Percentiles rank a stretch among this genome's conserved stretches.
Conservation (phyloP, 2,888 invertebrate species). For the Brenthis ino region DNA sequence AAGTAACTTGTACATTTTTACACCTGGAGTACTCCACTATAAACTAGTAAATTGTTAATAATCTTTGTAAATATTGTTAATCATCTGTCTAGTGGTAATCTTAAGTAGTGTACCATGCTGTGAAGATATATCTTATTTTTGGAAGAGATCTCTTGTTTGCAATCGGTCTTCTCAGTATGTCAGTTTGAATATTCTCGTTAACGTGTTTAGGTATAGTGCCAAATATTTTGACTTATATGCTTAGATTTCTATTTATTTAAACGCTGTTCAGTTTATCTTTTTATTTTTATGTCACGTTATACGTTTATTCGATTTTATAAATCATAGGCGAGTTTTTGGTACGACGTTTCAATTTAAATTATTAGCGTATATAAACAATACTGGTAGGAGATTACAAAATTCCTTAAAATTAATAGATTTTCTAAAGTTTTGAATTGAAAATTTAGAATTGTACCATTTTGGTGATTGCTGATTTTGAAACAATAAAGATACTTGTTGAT, state of each 20-base stretch:
- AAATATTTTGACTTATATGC: conserved; percentile 61
- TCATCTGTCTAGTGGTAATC: conserved; percentile 65
- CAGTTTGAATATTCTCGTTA: conserved; percentile 53
- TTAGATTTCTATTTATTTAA: conserved; percentile 35
- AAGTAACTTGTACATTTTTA: conserved; percentile 29
- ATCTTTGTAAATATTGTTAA: conserved; percentile 76
- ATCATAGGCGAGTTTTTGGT: conserved; percentile 14
- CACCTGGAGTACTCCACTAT: conserved; percentile 38
- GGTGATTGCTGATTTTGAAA: conserved; percentile 24
- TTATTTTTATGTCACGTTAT: conserved; percentile 16
- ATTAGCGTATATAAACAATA: conserved; percentile 23
- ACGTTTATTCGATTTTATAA: conserved; percentile 13
- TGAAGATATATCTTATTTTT: conserved; percentile 63
- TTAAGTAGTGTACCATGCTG: conserved; percentile 57
- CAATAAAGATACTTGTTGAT: conserved; percentile 24
- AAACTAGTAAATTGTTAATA: conserved; percentile 62
- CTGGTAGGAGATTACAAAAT: conserved; percentile 24
- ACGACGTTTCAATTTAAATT: conserved; percentile 22
- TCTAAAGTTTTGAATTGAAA: not conserved
- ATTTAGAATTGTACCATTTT: conserved; percentile 17
- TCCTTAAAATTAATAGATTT: conserved; percentile 6
- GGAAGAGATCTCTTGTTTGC: conserved; percentile 45
- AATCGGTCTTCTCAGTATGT: conserved; percentile 50
- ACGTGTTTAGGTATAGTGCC: conserved; percentile 67
- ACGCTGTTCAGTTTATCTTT: conserved; percentile 23